Evolutionary conservation across 2,888 invertebrate species (phyloP), one percentile per base, ranked within the genome.

Genomic region (Pardosa pseudoannulata): DNA sequence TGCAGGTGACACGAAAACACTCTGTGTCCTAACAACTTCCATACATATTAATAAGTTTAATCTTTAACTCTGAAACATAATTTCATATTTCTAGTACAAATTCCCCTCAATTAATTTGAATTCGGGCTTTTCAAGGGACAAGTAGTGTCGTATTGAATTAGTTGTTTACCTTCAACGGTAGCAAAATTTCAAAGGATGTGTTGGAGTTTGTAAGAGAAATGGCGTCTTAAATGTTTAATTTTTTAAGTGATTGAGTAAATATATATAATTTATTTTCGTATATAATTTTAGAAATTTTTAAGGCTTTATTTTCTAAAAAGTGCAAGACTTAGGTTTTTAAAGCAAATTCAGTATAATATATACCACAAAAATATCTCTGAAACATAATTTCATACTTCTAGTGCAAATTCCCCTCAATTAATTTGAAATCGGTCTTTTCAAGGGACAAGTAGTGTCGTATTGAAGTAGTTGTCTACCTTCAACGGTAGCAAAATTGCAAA

Each of bases 41-140:
- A 65, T 65, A 19, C 28, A 65, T 65, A 65, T 65, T 65, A 29
- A 65, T 65, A 65, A 65, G 31, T n/a, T 31, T 65, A 65, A 65
- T 65, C 65, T 65, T 29, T 13, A 29, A 19, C 29, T 27, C 29
- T n/a, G 65, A 65, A 29, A 29, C 65, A 65, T 28, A 27, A 65
- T 65, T 65, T 65, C 11, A 65, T 13, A 65, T 65, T 65, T 65
- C 46, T 13, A 46, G 16, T 46, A 16, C 46, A 46, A 16, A 9
- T 16, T 16, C 46, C 16, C 9, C 5, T 46, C 46, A 9, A 2
- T 16, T 2, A 6, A 46, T 46, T 46, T 36, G 9, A 36, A 9
- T 9, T 16, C 46, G 46, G 16, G 9, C 9, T 13, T 46, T 46
- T 46, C 46, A 46, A 46, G 16, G 46, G 16, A 46, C 46, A 46